A percentile compares a stretch with the other conserved stretches of the same genome.
These are phyloP conservation scores for Catocala nupta DNA, from an alignment of 2,888 invertebrate genomes.

Conservation along the genomic window DNA sequence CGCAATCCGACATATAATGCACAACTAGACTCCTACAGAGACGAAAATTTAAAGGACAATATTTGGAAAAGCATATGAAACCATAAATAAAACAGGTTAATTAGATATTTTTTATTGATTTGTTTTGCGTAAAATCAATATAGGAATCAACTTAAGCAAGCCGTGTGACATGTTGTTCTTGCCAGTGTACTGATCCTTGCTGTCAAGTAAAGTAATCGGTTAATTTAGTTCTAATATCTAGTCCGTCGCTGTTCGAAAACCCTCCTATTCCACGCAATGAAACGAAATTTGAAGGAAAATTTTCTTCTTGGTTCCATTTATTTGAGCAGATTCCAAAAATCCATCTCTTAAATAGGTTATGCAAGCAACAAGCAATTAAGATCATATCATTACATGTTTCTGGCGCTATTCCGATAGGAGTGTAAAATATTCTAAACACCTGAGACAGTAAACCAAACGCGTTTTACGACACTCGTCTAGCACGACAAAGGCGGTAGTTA, in stretches of 20 bases:
- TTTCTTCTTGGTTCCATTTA: constrained; percentile 14
- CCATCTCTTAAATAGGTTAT: constrained; percentile 39
- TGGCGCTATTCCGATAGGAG: constrained; percentile 40
- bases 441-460: constrained; percentile 40
- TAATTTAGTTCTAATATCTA: constrained; percentile 22
- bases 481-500: too few relatives aligned
- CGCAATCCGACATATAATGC: background rate
- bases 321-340: constrained; percentile 29
- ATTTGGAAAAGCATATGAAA: constrained; percentile 25
- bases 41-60: constrained; percentile 16
- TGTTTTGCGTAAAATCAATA: too few relatives aligned
- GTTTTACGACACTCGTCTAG: constrained; percentile 35
- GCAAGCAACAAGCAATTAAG: constrained; percentile 40
- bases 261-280: constrained; percentile 11
- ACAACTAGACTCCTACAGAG: constrained; percentile 22
- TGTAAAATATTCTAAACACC: constrained; percentile 46
- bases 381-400: constrained; percentile 35
- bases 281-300: constrained; percentile 22
- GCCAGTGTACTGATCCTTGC: constrained; percentile 15
- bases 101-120: constrained; percentile 10
- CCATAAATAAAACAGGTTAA: constrained; percentile 22
- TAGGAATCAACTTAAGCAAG: constrained; percentile 10
- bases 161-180: constrained; percentile 18
- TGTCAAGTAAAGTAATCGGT: constrained; percentile 19
- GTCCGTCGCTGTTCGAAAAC: constrained; percentile 31